Base-by-base conservation (phyloP, 37 sponge, comb jelly and placozoan genomes). In the Lycopodina hypogea region DNA sequence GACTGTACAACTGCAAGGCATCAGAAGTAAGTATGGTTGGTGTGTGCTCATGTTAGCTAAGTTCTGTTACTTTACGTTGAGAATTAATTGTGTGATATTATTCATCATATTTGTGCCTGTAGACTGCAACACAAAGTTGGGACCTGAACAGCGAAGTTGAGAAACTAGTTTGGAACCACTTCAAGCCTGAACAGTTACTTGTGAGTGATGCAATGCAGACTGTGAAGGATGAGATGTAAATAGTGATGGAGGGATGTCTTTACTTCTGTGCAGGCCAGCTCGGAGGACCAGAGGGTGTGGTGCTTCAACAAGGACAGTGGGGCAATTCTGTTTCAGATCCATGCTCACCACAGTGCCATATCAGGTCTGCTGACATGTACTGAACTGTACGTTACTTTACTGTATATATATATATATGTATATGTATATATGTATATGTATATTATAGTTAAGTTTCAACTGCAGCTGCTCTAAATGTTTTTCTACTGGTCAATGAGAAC, bases 141-240 rank as follows among this genome's bases (percentile, higher is more conserved):
- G 71, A 86, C 53, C 60, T 97, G 29, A 56, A 39, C 45, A 90
- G 96, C 35, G 92, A 98, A 64, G 86, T 98, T 8, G 99, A 98
- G 82, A 94, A 84, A 40, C 84, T 96, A 3, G 3, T 93, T 7
- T 98, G 99, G 99, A 89, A 96, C 62, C 94, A 89, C 42, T 80
- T 93, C 6, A 34, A 82, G 34, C 90, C 99, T 53, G 76, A 86
- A 23, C 56, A 63, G 28, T 83, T 98, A 18, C 61, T 98, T 71
- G 95, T 92, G 23, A 78, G 89, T 56, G 52, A 32, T 63, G 19
- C 3, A 58, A 23, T n/a, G n/a, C n/a, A n/a, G n/a, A n/a, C n/a
- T n/a, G n/a, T n/a, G n/a, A n/a, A n/a, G n/a, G n/a, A n/a, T n/a
- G n/a, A n/a, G n/a, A n/a, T n/a, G n/a, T n/a, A n/a, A n/a, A n/a